Conservation (phyloP, 2,113 vertebrate genomes). For the Desmodus rotundus region DNA sequence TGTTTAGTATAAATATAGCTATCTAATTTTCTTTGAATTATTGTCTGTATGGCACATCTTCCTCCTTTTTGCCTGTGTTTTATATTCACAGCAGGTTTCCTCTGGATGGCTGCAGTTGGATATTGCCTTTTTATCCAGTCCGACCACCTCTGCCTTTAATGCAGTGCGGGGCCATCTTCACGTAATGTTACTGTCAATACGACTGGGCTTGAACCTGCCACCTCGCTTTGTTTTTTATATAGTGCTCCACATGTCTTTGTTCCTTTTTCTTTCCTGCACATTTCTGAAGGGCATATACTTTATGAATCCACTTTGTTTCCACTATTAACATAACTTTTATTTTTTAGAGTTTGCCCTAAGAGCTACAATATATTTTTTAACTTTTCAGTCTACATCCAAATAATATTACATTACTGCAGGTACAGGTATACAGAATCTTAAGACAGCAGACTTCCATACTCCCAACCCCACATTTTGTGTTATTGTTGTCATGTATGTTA, state of each 20-base stretch:
- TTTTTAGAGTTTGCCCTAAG: neutral
- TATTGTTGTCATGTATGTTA: neutral
- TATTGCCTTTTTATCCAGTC: neutral
- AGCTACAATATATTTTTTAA: neutral
- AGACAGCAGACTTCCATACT: neutral
- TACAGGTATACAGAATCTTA: neutral
- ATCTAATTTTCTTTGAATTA: neutral
- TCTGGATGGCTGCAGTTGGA: neutral
- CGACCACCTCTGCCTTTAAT: neutral
- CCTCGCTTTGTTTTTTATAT: neutral
- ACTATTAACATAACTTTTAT: neutral
- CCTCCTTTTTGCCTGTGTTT: neutral
- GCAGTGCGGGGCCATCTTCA: neutral
- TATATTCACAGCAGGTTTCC: neutral
- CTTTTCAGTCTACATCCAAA: neutral
- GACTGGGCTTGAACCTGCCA: neutral
- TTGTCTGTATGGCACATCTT: neutral
- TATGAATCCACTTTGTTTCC: neutral
- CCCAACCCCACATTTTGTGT: neutral
- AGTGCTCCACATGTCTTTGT: neutral
- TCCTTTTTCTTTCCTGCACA: neutral
- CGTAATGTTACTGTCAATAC: neutral
- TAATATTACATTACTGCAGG: neutral
- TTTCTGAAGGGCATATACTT: neutral
- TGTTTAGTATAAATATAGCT: neutral